Percentiles rank a stretch among this genome's conserved stretches.
phyloP scores from a whole-genome alignment of 1,140 invertebrate genomes.

The Palaemon carinicauda region DNA sequence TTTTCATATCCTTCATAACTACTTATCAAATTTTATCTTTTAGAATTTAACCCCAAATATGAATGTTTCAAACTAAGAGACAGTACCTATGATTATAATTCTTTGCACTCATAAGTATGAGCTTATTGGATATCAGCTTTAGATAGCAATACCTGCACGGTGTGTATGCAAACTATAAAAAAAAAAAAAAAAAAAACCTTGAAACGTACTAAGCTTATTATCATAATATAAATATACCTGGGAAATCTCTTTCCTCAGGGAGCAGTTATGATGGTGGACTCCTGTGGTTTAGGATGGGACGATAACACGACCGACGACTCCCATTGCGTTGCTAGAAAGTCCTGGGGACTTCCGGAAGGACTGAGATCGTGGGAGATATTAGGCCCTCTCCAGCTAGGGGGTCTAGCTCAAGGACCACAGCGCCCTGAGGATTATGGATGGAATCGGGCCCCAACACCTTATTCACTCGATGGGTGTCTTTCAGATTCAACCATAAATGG shows the following conservation, averaged over 20 bases:
- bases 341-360: not conserved
- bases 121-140: too few relatives aligned
- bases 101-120: too few relatives aligned
- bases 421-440: not conserved
- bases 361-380: not conserved
- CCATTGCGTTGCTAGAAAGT: not conserved
- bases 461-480: conserved; percentile 13
- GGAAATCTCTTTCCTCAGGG: not conserved
- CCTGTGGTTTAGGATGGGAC: conserved; percentile 11
- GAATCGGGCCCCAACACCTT: not conserved
- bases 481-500: conserved; percentile 15
- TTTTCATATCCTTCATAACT: too few relatives aligned
- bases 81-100: too few relatives aligned
- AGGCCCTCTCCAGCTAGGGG: not conserved
- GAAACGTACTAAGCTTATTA: too few relatives aligned
- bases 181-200: too few relatives aligned
- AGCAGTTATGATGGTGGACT: conserved; percentile 18
- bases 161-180: too few relatives aligned
- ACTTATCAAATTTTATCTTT: too few relatives aligned
- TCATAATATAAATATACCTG: too few relatives aligned
- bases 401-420: not conserved
- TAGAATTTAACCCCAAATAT: too few relatives aligned
- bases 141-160: too few relatives aligned
- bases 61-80: too few relatives aligned
- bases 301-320: not conserved